Evolutionary conservation across 2,113 vertebrate genomes (phyloP), one percentile per base, ranked within the genome.

Genomic region (Climacteris rufus): DNA sequence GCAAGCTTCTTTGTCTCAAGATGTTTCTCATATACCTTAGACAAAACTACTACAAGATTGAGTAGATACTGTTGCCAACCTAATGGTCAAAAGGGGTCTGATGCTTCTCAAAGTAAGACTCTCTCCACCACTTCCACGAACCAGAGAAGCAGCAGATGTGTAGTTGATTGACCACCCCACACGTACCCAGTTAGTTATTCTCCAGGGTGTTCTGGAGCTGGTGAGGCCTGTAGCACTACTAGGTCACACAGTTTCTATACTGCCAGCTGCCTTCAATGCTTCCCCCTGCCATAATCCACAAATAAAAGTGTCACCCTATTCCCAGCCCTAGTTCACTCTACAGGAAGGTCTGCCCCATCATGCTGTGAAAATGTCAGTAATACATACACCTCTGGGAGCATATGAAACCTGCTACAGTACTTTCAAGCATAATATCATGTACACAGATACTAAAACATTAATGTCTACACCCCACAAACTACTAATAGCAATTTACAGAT

Each of bases 101-200:
- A 49, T 69, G 31, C 37, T 59, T 72, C 42, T 13, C 28, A 20
- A 47, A 70, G 22, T 21, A n/a, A 56, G 35, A 39, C 44, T 71
- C 27, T 20, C 30, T 17, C 63, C 57, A 61, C 19, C 19, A 44
- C 42, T 84, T 53, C 24, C n/a, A 60, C n/a, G 57, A 84, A 64
- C 4, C 78, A 65, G 64, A 64, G 60, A 22, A 87, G 42, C 47
- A 70, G 50, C 4, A 61, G 53, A 45, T 1, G 0, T 25, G 59
- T 11, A n/a, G 45, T 5, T 1, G 1, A 47, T 3, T 42, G 56
- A 59, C 44, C 5, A 35, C 21, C 4, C 39, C 28, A 23, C 17
- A 22, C 0, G 2, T 13, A 22, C 9, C 11, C 2, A 1, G 33
- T 19, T 69, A 59, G 31, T 44, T 30, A 5, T 44, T 14, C 56